A percentile compares a stretch with the other conserved stretches of the same genome.
These are phyloP conservation scores for Pyralis farinalis DNA, from an alignment of 2,888 invertebrate genomes.

Conservation along the genomic window DNA sequence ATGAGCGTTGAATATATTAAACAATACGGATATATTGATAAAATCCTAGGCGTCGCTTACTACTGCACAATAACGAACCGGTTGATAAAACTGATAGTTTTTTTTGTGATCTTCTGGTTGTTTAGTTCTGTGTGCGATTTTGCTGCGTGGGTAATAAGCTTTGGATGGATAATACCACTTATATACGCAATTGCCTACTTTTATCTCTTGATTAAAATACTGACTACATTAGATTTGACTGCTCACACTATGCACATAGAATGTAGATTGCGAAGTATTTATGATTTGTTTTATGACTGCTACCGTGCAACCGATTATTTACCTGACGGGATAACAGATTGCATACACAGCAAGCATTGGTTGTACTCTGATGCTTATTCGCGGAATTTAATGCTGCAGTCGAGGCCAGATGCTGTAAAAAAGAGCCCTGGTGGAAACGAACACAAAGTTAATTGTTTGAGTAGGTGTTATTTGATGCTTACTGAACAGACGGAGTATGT, in stretches of 20 bases:
- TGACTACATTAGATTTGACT: slow-evolving; percentile 51
- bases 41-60: slow-evolving; percentile 34
- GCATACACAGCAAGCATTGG: slow-evolving; percentile 37
- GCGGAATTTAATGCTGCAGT: slow-evolving; percentile 9
- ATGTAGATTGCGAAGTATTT: slow-evolving; percentile 41
- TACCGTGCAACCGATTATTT: slow-evolving; percentile 25
- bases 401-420: slow-evolving; percentile 12
- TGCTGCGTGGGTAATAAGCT: slow-evolving; percentile 40
- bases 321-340: slow-evolving; percentile 24
- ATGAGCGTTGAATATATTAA: slow-evolving; percentile 44
- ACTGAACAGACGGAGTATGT: slow-evolving; percentile 54
- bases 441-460: slow-evolving; percentile 36
- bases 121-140: slow-evolving; percentile 39
- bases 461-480: slow-evolving; percentile 51
- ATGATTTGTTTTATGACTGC: slow-evolving; percentile 35
- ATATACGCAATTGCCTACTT: slow-evolving; percentile 40
- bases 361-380: slow-evolving; percentile 24
- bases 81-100: slow-evolving; percentile 29
- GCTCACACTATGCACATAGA: slow-evolving; percentile 50
- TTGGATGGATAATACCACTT: slow-evolving; percentile 33
- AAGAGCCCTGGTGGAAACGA: slow-evolving; percentile 15
- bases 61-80: slow-evolving; percentile 31
- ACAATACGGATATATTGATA: slow-evolving; percentile 48
- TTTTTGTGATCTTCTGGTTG: slow-evolving; percentile 39
- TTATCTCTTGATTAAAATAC: slow-evolving; percentile 54